A percentile compares a stretch with the other conserved stretches of the same genome.
These are phyloP conservation scores for Drosophila subpulchrella DNA, from an alignment of 1,140 invertebrate species.

Conservation along the genomic window DNA sequence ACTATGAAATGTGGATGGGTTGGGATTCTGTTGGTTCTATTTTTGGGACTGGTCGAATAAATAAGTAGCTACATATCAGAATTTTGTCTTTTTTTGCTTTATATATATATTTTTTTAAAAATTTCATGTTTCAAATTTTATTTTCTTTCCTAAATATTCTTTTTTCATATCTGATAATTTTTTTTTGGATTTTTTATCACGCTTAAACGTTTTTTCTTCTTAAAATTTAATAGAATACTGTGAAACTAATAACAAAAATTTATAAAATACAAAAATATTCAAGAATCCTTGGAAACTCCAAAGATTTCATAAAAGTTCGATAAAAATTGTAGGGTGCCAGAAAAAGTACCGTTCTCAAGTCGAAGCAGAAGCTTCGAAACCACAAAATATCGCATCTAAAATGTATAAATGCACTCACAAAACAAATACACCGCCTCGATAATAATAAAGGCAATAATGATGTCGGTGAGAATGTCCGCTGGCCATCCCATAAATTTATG, in stretches of 20 bases:
- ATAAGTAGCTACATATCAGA: not conserved
- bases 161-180: not conserved
- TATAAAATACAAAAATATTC: not conserved
- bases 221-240: too few species aligned
- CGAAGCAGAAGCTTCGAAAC: conserved; percentile 46
- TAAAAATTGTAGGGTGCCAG: not conserved
- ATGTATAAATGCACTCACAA: conserved; percentile 44
- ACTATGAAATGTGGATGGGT: conserved; percentile 28
- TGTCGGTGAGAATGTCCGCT: conserved; percentile 24
- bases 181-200: not conserved
- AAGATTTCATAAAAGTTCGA: not conserved
- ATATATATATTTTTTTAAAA: not conserved
- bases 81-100: not conserved
- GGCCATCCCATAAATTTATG: conserved; percentile 72
- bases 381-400: conserved; percentile 41
- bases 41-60: not conserved
- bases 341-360: conserved; percentile 26
- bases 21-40: conserved; percentile 27
- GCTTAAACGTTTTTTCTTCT: too few species aligned
- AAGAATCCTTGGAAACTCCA: not conserved
- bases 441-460: conserved; percentile 30
- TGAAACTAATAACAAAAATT: not conserved
- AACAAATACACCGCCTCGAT: conserved; percentile 45
- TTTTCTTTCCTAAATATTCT: not conserved
- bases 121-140: not conserved